Evolutionary conservation across 2,113 vertebrate species (phyloP).

Genomic region (Cranoglanis bouderius): DNA sequence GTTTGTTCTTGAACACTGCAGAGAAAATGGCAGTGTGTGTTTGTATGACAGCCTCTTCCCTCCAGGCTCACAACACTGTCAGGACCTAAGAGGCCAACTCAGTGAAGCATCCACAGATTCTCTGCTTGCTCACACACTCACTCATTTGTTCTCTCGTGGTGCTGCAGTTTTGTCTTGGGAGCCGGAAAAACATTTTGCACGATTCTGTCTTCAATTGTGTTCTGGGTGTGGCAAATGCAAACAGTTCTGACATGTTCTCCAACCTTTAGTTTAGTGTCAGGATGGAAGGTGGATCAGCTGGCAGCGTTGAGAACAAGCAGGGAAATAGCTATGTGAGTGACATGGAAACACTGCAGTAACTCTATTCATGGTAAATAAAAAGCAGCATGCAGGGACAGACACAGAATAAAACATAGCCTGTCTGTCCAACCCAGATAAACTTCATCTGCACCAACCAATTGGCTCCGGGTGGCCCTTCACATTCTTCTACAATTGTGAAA

Average conservation of each 20-base stretch:
- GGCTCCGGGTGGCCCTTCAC: conserved; percentile 46
- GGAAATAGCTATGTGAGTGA: conserved; percentile 43
- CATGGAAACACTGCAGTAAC: conserved; percentile 36
- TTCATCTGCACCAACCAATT: conserved; percentile 42
- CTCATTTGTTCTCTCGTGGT: neutral
- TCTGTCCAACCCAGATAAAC: conserved; percentile 53
- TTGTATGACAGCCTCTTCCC: conserved; percentile 24
- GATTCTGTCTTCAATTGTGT: neutral
- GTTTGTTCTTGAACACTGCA: neutral
- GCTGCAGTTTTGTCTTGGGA: neutral
- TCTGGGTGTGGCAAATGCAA: conserved; percentile 12
- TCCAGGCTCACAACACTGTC: conserved; percentile 13
- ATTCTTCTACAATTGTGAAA: conserved; percentile 44
- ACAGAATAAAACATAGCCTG: conserved; percentile 46
- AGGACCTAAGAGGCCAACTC: conserved; percentile 3
- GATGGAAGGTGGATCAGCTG: conserved; percentile 16
- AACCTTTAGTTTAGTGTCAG: neutral
- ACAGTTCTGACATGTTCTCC: conserved; percentile 2
- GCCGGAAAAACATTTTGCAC: neutral
- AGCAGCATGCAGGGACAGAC: conserved; percentile 26
- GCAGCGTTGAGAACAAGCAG: conserved; percentile 38
- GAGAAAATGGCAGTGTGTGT: neutral
- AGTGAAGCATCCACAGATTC: neutral
- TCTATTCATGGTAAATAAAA: conserved; percentile 43
- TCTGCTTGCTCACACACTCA: neutral